Evolutionary conservation across 2,113 vertebrate species (phyloP).

Genomic region (Pygathrix nemaeus): DNA sequence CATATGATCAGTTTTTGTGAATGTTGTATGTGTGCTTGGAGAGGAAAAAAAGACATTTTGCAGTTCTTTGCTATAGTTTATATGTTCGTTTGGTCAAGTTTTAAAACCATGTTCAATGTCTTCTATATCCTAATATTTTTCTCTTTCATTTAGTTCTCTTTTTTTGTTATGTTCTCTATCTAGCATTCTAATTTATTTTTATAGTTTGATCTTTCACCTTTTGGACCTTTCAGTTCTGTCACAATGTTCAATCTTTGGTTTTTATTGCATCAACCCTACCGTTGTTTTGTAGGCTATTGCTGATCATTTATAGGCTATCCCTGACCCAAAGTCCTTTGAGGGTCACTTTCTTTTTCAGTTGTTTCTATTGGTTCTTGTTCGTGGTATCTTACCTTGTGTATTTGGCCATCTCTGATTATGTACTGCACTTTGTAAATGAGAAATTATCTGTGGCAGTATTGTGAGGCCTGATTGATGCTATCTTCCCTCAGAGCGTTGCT

Average conservation of each 20-base stretch:
- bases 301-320: background rate
- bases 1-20: conserved; percentile 30
- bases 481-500: background rate
- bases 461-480: background rate
- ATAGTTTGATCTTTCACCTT: background rate
- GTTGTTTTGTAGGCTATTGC: background rate
- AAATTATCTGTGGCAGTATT: conserved; percentile 27
- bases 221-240: background rate
- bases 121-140: conserved; percentile 27
- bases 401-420: background rate
- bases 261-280: background rate
- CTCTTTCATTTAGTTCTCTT: conserved; percentile 39
- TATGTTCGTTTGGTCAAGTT: conserved; percentile 22
- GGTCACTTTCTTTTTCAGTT: conserved; percentile 25
- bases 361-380: conserved; percentile 33
- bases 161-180: conserved; percentile 30
- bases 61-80: conserved; percentile 10
- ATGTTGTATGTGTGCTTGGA: background rate
- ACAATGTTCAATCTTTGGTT: background rate
- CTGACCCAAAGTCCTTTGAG: background rate
- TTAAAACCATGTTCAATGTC: conserved; percentile 35
- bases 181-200: conserved; percentile 47
- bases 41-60: background rate
- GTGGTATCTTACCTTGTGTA: background rate
- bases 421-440: background rate